These are phyloP conservation scores for Corythaeola cristata DNA, from an alignment of 2,113 vertebrate species.

Conservation along the genomic window DNA sequence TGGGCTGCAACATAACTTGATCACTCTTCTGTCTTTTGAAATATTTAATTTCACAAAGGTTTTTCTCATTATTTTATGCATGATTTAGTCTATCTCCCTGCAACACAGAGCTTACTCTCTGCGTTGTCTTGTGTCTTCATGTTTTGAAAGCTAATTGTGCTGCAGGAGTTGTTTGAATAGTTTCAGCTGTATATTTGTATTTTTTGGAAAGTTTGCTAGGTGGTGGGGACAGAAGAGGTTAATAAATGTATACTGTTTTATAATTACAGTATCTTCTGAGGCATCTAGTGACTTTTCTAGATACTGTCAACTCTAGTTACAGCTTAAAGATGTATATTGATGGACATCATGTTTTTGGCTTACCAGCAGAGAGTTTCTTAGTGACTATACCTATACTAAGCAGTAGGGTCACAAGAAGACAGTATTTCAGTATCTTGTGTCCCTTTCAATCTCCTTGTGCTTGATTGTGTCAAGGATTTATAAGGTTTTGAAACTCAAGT, in stretches of 20 bases:
- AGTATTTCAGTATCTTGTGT: neutral
- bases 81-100: neutral
- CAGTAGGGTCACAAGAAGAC: neutral
- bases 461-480: neutral
- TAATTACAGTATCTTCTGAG: neutral
- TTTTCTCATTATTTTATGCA: neutral
- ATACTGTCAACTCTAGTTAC: neutral
- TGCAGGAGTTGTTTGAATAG: neutral
- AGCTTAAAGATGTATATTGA: neutral
- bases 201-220: neutral
- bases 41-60: neutral
- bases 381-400: neutral
- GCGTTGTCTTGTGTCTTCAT: neutral
- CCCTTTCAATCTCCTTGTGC: neutral
- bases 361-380: neutral
- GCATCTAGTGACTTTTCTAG: neutral
- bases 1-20: neutral
- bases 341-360: neutral
- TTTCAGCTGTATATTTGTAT: neutral
- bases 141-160: neutral
- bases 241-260: neutral
- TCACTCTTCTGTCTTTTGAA: neutral
- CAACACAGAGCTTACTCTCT: neutral
- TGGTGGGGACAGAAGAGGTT: neutral
- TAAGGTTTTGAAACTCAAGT: neutral